A percentile compares a stretch with the other conserved stretches of the same genome.
Evolutionary conservation across 2,113 vertebrate genomes (phyloP).

Genomic region (Aplodontia rufa): DNA sequence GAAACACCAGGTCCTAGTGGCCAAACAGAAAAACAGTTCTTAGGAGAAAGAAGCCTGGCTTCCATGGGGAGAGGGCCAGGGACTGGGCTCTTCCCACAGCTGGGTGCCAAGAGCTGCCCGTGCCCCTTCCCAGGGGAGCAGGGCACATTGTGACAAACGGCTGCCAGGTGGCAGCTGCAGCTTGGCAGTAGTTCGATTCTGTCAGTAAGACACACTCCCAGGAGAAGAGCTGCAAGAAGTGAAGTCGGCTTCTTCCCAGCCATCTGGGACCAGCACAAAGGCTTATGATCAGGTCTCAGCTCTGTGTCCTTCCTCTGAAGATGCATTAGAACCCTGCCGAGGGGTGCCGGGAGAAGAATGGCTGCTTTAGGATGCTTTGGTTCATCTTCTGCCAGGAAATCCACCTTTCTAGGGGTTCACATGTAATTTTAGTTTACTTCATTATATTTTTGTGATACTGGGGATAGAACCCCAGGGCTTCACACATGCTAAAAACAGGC

Average conservation of each 20-base stretch:
- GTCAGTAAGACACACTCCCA: slow-evolving; percentile 76
- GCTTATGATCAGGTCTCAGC: not conserved
- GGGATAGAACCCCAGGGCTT: not conserved
- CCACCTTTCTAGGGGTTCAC: not conserved
- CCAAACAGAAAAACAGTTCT: slow-evolving; percentile 77
- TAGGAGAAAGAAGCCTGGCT: slow-evolving; percentile 73
- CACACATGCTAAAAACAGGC: no score
- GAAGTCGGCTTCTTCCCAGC: slow-evolving; percentile 38
- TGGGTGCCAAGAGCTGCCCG: not conserved
- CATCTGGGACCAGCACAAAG: not conserved
- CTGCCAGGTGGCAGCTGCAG: slow-evolving; percentile 83
- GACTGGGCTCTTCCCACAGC: slow-evolving; percentile 79
- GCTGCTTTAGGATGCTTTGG: not conserved
- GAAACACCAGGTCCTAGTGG: slow-evolving; percentile 64
- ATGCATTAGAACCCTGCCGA: not conserved
- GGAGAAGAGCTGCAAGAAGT: slow-evolving; percentile 69
- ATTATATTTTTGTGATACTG: not conserved
- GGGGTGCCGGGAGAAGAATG: not conserved
- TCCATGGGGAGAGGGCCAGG: slow-evolving; percentile 65
- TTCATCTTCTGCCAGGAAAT: not conserved
- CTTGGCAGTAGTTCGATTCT: slow-evolving; percentile 76
- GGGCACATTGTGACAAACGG: slow-evolving; percentile 82
- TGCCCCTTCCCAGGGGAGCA: slow-evolving; percentile 74
- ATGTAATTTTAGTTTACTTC: no score
- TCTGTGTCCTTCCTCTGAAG: not conserved